Conservation (phyloP, 2,113 vertebrate genomes). For the Glareola pratincola region DNA sequence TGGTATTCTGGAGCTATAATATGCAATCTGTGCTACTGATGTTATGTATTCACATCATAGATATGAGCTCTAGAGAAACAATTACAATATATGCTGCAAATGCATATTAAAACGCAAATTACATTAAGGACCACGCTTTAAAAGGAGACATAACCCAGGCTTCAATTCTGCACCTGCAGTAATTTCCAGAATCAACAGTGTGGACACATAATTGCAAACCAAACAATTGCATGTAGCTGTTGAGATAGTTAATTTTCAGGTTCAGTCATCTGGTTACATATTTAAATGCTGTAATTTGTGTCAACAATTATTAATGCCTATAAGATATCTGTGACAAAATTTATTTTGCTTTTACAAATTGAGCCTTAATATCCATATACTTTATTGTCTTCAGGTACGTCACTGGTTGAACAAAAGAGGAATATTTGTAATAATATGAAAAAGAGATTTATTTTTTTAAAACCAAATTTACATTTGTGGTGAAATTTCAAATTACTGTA, state of each 20-base stretch:
- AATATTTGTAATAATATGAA: not conserved
- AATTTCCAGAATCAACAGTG: not conserved
- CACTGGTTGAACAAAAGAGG: not conserved
- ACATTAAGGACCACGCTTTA: conserved; percentile 8
- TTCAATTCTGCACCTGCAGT: conserved; percentile 44
- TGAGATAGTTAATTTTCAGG: conserved; percentile 8
- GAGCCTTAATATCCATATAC: not conserved
- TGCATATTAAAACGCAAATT: conserved; percentile 3
- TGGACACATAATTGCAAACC: not conserved
- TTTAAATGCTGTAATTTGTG: conserved; percentile 19
- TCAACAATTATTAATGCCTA: not conserved
- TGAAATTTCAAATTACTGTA: not conserved
- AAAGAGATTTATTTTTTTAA: not conserved
- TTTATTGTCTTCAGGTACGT: not conserved
- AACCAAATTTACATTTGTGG: not conserved
- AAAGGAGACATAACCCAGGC: not conserved
- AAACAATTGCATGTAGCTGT: not conserved
- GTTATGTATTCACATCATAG: conserved; percentile 43
- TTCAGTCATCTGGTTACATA: not conserved
- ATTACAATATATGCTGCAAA: conserved; percentile 18
- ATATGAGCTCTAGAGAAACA: not conserved
- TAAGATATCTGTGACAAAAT: not conserved
- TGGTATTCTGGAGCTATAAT: not conserved
- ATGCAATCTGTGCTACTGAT: not conserved
- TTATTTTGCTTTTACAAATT: not conserved